Conservation (phyloP, 1,140 invertebrate genomes). For the Macrostomum lignano region DNA sequence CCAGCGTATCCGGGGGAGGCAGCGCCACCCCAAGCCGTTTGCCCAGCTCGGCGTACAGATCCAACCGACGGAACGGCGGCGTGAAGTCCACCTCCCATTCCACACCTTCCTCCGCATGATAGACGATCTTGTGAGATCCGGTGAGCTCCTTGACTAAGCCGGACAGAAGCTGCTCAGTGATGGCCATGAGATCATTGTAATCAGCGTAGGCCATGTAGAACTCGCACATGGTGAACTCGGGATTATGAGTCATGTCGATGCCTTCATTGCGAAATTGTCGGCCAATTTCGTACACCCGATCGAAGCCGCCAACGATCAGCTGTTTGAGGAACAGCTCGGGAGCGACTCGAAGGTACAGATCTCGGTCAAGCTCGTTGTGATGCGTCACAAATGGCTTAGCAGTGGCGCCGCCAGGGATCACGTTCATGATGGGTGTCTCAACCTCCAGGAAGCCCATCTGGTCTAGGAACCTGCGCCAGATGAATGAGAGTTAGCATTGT, state of each 20-base stretch:
- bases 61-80: conserved; percentile 66
- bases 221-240: conserved; percentile 94
- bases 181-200: conserved; percentile 69
- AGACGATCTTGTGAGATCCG: conserved; percentile 45
- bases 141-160: conserved; percentile 41
- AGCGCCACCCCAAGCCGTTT: conserved; percentile 50
- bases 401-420: conserved; percentile 85
- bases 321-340: conserved; percentile 57
- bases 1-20: conserved; percentile 34
- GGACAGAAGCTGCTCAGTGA: conserved; percentile 69
- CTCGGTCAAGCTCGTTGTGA: conserved; percentile 90
- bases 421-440: conserved; percentile 99
- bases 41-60: conserved; percentile 68
- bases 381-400: conserved; percentile 95
- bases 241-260: conserved; percentile 92
- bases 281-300: conserved; percentile 89
- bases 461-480: conserved; percentile 76
- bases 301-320: conserved; percentile 80
- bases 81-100: conserved; percentile 62
- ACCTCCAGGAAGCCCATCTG: conserved; percentile 70
- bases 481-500: too few species aligned
- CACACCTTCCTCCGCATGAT: conserved; percentile 67
- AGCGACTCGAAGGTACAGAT: conserved; percentile 82
- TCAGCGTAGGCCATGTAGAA: conserved; percentile 99
- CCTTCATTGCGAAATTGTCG: conserved; percentile 90